These are phyloP conservation scores for Stramonita haemastoma DNA, from an alignment of 2,888 invertebrate species.

Conservation along the genomic window DNA sequence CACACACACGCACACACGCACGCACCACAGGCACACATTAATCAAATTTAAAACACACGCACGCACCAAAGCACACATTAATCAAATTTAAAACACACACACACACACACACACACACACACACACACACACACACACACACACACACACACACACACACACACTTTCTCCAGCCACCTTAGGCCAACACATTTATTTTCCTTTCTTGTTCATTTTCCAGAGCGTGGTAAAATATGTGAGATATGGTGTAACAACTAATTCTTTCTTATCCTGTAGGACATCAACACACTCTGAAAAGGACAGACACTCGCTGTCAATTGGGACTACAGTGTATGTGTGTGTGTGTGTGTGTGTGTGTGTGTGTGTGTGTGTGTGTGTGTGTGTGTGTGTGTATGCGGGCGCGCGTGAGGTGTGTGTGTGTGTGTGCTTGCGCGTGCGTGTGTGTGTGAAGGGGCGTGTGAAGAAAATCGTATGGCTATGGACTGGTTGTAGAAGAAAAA, in stretches of 20 bases:
- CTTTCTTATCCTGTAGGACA: not conserved
- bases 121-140: not conserved
- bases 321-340: no score
- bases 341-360: no score
- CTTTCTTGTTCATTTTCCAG: not conserved
- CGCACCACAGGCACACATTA: not conserved
- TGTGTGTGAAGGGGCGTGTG: no score
- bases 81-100: not conserved
- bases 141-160: not conserved
- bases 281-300: not conserved
- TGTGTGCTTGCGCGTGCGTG: no score
- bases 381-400: no score
- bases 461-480: no score
- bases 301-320: no score
- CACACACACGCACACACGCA: not conserved
- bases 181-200: not conserved
- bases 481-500: no score
- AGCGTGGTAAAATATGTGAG: not conserved
- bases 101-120: conserved; percentile 17
- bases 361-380: no score
- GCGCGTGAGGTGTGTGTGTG: no score
- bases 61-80: not conserved
- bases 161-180: not conserved
- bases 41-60: not conserved
- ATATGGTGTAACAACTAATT: not conserved